Evolutionary conservation across 2,888 invertebrate genomes (phyloP), one percentile per base, ranked within the genome.

Genomic region (Chydorus sphaericus): DNA sequence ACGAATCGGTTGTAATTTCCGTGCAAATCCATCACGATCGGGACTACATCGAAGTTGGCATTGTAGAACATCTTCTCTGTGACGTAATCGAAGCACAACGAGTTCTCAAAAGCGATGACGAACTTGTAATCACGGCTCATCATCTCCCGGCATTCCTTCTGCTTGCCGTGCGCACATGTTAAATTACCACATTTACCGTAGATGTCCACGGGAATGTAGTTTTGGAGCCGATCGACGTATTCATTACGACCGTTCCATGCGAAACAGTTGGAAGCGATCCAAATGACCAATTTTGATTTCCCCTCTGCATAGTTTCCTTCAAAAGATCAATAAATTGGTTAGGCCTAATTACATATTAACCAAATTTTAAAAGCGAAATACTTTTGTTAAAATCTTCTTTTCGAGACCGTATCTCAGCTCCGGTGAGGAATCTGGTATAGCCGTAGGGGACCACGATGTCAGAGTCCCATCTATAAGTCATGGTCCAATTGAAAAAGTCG

Each of bases 1-100:
- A 94, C 87, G 61, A 82, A 81, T 48, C 84, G 79, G 59, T 82
- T 83, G 70, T 96, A 96, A 68, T 96, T 93, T 58, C 85, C 83
- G 18, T 52, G 33, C 5, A 33, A 23, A 18, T 18, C 52, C 18
- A 52, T 8, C 1, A 33, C 36, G n/a, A 52, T 20, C 8, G 52
- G 52, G 16, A 52, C 18, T 4, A 20, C 36, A 4, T 52, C 26
- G 31, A 33, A 33, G 18, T 52, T 1, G 16, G 36, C 16, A 4
- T n/a, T 52, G 31, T 31, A 30, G 18, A 30, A 52, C 8, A 52
- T 18, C 3, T 52, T 52, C 33, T 52, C 52, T 1, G 52, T 52
- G 4, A 52, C 23, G 52, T 52, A 52, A 31, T 52, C 52, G 14
- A 18, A 23, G 33, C 52, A 52, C 8, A 52, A 23, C 1, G 52